A percentile compares a stretch with the other conserved stretches of the same genome.
Evolutionary conservation across 2,113 vertebrate species (phyloP).

Genomic region (Uropsilus gracilis): DNA sequence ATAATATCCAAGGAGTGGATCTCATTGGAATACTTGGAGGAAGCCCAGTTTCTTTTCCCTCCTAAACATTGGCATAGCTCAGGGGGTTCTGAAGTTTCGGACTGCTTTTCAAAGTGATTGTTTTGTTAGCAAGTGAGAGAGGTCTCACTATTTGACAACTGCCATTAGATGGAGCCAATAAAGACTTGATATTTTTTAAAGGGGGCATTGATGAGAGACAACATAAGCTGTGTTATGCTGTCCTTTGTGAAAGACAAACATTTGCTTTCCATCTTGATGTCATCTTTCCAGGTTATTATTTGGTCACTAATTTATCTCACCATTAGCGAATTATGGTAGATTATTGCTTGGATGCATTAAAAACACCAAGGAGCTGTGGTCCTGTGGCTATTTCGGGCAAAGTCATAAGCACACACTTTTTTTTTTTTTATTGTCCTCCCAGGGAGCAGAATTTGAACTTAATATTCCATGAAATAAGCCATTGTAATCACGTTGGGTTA

Average conservation of each 20-base stretch:
- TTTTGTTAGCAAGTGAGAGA: conserved; percentile 57
- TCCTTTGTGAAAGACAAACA: conserved; percentile 80
- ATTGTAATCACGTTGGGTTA: conserved; percentile 98
- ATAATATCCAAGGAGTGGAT: neutral
- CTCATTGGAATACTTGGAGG: conserved; percentile 1
- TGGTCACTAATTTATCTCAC: conserved; percentile 86
- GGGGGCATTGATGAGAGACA: conserved; percentile 29
- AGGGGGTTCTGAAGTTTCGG: conserved; percentile 27
- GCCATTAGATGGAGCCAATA: conserved; percentile 37
- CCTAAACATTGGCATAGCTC: neutral
- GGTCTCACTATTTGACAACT: conserved; percentile 45
- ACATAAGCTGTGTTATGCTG: conserved; percentile 57
- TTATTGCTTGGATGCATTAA: conserved; percentile 83
- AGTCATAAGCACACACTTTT: conserved; percentile 85
- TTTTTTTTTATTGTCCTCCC: conserved; percentile 90
- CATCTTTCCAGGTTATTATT: conserved; percentile 84
- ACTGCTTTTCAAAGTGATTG: conserved; percentile 55
- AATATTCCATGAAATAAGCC: conserved; percentile 99
- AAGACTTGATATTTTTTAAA: conserved; percentile 57
- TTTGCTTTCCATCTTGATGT: conserved; percentile 78
- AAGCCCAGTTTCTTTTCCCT: neutral
- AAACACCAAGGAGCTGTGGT: conserved; percentile 84
- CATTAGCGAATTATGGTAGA: conserved; percentile 86
- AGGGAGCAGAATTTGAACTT: conserved; percentile 97
- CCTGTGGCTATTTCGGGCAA: conserved; percentile 89